Evolutionary conservation across 2,888 invertebrate species (phyloP), one percentile per base, ranked within the genome.

Genomic region (Linyphia triangularis): DNA sequence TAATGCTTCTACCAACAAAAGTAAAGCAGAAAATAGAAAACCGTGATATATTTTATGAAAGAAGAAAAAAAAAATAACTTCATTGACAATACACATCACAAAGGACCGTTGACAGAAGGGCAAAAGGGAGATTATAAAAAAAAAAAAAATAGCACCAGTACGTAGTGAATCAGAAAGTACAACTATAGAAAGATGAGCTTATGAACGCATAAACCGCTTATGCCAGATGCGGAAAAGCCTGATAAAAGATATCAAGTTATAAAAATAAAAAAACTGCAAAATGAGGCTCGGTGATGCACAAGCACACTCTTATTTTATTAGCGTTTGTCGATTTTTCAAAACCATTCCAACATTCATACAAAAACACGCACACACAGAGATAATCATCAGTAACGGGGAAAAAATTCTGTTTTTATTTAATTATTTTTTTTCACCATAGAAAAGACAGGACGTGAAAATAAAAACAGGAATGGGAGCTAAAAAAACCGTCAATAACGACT

Each of bases 81-180:
- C 26, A 59, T n/a, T 30, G 57, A 57, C 22, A 51, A 51, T 28
- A 70, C 37, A 67, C 22, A 69, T 57, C 26, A 65, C 51, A 51
- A 33, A 22, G 19, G 67, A 67, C 67, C 30, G 63, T 78, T 51
- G 30, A 33, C 61, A 37, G 57, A 69, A 81, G 67, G 33, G 24
- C 69, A 37, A 81, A 70, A 69, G 59, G 37, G 22, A n/a, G 81
- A 70, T 69, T 81, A 81, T 59, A 81, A 81, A 57, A 59, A n/a
- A n/a, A n/a, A n/a, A n/a, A n/a, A n/a, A n/a, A n/a, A 69, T 40
- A 40, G 16, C 5, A 16, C 63, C 77, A 61, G 33, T 57, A 59
- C 57, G 28, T 33, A 26, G 81, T 81, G 81, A 81, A 69, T 69
- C 81, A 81, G 51, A 51, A 16, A 16, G 51, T n/a, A 51, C n/a